Percentiles rank a stretch among this genome's conserved stretches.
phyloP scores from a whole-genome alignment of 1,140 invertebrate species.

The Condylostylus longicornis region DNA sequence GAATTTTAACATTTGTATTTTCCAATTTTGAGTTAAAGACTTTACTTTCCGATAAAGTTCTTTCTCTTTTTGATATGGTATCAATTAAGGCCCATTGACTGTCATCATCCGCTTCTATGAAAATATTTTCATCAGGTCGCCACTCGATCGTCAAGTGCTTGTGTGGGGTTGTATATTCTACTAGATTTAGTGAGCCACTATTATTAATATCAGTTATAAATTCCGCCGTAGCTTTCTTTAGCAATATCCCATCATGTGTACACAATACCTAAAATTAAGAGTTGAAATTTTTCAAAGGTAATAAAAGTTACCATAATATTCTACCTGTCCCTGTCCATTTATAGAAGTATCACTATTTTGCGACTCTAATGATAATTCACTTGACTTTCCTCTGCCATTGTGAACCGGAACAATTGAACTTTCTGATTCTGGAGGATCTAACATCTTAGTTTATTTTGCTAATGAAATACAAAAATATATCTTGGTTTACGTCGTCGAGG shows the following conservation, averaged over 20 bases:
- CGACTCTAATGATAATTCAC: no score
- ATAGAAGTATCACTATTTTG: no score
- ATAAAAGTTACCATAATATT: no score
- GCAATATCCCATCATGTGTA: slow-evolving; percentile 45
- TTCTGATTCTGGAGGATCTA: no score
- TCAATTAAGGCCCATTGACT: slow-evolving; percentile 66
- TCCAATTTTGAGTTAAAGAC: slow-evolving; percentile 25
- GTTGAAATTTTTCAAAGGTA: no score
- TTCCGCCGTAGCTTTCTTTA: slow-evolving; percentile 38
- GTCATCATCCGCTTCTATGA: slow-evolving; percentile 55
- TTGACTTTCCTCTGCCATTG: no score
- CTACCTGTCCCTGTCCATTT: no score
- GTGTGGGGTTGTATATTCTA: slow-evolving; percentile 31
- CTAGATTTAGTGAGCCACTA: slow-evolving; percentile 42
- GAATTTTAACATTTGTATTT: slow-evolving; percentile 29
- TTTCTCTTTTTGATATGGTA: slow-evolving; percentile 42
- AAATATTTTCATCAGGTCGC: slow-evolving; percentile 56
- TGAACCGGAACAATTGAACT: no score
- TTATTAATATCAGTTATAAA: slow-evolving; percentile 41
- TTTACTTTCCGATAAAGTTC: slow-evolving; percentile 35
- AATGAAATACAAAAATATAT: no score
- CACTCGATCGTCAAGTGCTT: slow-evolving; percentile 52
- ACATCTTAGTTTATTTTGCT: no score
- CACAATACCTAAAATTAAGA: slow-evolving; percentile 35
- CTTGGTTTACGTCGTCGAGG: no score